Evolutionary conservation across 2,113 vertebrate genomes (phyloP), one percentile per base, ranked within the genome.

Genomic region (Heterotilapia buettikoferi): DNA sequence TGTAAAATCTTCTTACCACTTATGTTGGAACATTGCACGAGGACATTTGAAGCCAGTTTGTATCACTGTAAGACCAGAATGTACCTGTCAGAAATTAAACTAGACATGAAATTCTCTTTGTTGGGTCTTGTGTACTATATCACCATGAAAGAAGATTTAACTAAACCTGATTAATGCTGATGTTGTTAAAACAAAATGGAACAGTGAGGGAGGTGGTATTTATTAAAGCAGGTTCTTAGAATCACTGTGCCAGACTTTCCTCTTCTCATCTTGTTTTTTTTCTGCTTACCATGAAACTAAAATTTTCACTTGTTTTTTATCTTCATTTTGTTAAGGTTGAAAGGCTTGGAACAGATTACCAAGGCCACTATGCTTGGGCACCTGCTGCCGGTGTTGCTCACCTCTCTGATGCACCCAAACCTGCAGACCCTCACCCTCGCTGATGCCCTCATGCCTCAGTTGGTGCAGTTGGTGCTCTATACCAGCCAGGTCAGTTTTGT

Each of bases 311-410:
- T n/a, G 84, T 53, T n/a, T 88, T n/a, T 68, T 8, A 21, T 38
- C 3, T 53, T 73, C 2, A 24, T 29, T 6, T 86, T 85, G 11
- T 82, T 40, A 93, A 99, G 99, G 93, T 96, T 99, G 86, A 99
- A 99, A 96, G 99, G 98, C 63, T 96, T 99, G 93, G 99, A 99
- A 86, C 99, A 99, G 95, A 96, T 99, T 71, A 99, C 98, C 5
- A 99, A 99, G 93, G 98, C 98, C 24, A 99, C 99, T 3, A 98
- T 99, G 98, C 97, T 99, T 26, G 99, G 99, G 36, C 99, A 99
- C 90, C 96, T 99, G 90, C 97, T 99, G 76, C 99, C 99, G 0
- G 98, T 99, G 80, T 94, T 99, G 13, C 96, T 99, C 91, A 99
- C 98, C 2, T 98, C 99, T 61, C 94, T 99, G 95, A 99, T 99